Conservation (phyloP, 1,140 invertebrate genomes). For the Dinothrombium tinctorium region DNA sequence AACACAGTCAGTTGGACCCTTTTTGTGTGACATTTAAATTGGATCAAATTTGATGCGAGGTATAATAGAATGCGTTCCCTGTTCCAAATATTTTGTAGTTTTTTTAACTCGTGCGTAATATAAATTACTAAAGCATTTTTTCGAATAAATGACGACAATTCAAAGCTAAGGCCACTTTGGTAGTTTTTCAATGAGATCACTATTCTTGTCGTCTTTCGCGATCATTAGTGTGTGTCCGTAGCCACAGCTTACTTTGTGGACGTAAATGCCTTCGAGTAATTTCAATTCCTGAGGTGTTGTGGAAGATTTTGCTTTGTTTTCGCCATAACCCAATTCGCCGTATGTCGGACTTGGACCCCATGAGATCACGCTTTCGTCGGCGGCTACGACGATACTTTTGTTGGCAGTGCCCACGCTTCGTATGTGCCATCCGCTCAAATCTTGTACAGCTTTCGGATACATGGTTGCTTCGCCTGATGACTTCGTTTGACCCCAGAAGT, state of each 20-base stretch:
- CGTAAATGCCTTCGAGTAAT: conserved; percentile 49
- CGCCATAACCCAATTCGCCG: conserved; percentile 41
- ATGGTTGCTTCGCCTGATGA: conserved; percentile 78
- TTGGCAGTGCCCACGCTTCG: conserved; percentile 40
- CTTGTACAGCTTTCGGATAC: conserved; percentile 84
- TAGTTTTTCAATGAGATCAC: conserved; percentile 32
- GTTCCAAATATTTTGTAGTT: too few relatives aligned
- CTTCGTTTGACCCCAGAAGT: conserved; percentile 73
- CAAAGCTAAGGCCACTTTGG: conserved; percentile 23
- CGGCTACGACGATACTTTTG: conserved; percentile 50
- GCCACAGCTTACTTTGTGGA: conserved; percentile 55
- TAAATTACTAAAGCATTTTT: too few relatives aligned
- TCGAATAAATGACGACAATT: too few relatives aligned
- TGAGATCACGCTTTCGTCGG: conserved; percentile 65
- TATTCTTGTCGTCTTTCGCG: conserved; percentile 37
- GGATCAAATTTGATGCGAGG: too few relatives aligned
- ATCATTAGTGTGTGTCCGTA: conserved; percentile 54
- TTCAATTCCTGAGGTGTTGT: conserved; percentile 70
- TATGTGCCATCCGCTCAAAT: conserved; percentile 71
- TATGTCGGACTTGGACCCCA: conserved; percentile 78
- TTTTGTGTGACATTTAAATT: too few relatives aligned
- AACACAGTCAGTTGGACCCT: too few relatives aligned
- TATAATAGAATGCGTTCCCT: too few relatives aligned
- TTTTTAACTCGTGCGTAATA: too few relatives aligned
- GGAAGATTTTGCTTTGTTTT: conserved; percentile 53